A percentile compares a stretch with the other conserved stretches of the same genome.
These are phyloP conservation scores for Hoplostethus atlanticus DNA, from an alignment of 2,797 vertebrate genomes.

Conservation along the genomic window DNA sequence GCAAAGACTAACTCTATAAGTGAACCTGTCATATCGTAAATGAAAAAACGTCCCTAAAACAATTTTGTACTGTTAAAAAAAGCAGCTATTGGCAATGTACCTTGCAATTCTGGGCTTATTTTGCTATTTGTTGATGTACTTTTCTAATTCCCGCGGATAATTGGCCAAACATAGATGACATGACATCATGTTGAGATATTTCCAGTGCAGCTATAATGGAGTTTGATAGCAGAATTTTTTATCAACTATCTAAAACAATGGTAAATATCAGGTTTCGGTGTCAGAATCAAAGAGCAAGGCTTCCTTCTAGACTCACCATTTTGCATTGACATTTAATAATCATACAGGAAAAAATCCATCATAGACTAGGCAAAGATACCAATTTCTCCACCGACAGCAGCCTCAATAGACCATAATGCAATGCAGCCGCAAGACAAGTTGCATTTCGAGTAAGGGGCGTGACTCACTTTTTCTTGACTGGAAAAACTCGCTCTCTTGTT, in stretches of 20 bases:
- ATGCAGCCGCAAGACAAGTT: slow-evolving; percentile 2
- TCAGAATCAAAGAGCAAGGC: not conserved
- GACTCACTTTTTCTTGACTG: not conserved
- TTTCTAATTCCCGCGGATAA: too few species aligned
- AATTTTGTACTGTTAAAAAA: too few species aligned
- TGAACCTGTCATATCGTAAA: not conserved
- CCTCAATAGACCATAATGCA: slow-evolving; percentile 14
- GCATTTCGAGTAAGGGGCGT: not conserved
- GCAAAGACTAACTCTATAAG: not conserved
- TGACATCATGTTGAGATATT: not conserved
- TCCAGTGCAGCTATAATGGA: not conserved
- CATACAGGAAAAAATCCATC: not conserved
- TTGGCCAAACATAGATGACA: too few species aligned
- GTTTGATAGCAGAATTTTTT: too few species aligned
- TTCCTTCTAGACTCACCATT: not conserved
- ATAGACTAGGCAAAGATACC: too few species aligned
- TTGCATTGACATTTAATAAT: not conserved
- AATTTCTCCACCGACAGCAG: not conserved
- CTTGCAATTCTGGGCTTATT: not conserved
- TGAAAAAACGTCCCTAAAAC: not conserved
- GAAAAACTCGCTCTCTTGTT: too few species aligned
- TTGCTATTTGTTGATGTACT: not conserved
- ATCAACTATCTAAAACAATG: too few species aligned
- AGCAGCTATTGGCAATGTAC: too few species aligned
- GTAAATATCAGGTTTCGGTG: not conserved